Percentiles rank a stretch among this genome's conserved stretches.
These are phyloP conservation scores for Ondatra zibethicus DNA, from an alignment of 2,113 vertebrate genomes.

Conservation along the genomic window DNA sequence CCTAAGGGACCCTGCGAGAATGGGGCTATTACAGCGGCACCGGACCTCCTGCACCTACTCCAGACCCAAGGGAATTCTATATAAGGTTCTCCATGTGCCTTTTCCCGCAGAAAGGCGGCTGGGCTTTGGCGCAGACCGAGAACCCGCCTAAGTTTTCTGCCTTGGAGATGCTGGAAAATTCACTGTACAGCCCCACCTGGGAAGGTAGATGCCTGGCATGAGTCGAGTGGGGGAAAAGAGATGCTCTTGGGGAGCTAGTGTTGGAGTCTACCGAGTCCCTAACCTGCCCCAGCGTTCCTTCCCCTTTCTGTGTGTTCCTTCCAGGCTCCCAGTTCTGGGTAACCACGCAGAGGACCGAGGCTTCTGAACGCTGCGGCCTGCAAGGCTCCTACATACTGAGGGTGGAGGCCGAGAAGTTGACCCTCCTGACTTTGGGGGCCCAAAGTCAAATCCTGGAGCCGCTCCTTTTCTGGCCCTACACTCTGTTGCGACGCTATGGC, in stretches of 20 bases:
- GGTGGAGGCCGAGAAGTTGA: constrained; percentile 89
- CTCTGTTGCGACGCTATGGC: constrained; percentile 96
- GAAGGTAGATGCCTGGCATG: constrained; percentile 88
- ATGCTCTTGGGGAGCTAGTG: background rate
- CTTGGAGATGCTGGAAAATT: constrained; percentile 96
- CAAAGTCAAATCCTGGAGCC: constrained; percentile 86
- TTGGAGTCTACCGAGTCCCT: background rate
- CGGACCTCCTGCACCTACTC: no score
- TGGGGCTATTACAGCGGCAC: background rate
- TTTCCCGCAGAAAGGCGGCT: constrained; percentile 76
- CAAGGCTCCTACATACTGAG: constrained; percentile 92
- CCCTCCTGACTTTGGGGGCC: constrained; percentile 87
- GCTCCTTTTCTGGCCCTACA: constrained; percentile 94
- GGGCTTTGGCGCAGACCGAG: background rate
- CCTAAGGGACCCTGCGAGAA: background rate
- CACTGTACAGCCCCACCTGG: constrained; percentile 95
- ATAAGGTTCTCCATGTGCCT: background rate
- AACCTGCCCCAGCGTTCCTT: background rate
- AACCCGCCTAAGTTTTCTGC: constrained; percentile 70
- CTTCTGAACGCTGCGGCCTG: constrained; percentile 93
- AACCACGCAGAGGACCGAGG: constrained; percentile 93
- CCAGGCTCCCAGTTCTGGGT: constrained; percentile 96
- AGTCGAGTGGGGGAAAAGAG: constrained; percentile 5
- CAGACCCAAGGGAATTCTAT: background rate
- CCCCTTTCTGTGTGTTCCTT: background rate